Percentiles rank a stretch among this genome's conserved stretches.
These are phyloP conservation scores for Zoroaster sp. DNA, from an alignment of 53 echinoderm and acorn worm genomes.

Conservation along the genomic window DNA sequence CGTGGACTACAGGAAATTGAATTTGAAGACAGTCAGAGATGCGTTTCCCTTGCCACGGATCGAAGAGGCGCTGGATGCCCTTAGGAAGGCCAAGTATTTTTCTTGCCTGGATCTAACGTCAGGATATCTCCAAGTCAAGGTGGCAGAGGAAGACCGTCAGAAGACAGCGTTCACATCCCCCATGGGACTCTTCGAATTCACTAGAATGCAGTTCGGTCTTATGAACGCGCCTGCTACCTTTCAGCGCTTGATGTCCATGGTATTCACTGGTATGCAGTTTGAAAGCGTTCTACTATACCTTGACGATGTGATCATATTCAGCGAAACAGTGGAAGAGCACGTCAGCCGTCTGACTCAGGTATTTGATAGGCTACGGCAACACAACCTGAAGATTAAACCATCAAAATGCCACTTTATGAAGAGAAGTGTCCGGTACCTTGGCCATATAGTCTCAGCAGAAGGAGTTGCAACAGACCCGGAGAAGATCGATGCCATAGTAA, in stretches of 20 bases:
- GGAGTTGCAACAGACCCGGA: conserved; percentile 30
- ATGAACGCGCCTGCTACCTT: conserved; percentile 38
- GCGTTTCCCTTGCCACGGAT: conserved; percentile 42
- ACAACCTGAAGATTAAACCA: conserved; percentile 24
- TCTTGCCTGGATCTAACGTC: conserved; percentile 31
- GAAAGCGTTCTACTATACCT: conserved; percentile 13
- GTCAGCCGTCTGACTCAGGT: not conserved
- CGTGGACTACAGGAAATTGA: conserved; percentile 27
- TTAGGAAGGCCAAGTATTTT: not conserved
- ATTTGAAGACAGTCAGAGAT: conserved; percentile 29
- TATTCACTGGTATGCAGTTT: conserved; percentile 1
- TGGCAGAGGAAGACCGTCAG: not conserved
- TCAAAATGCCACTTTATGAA: conserved; percentile 24
- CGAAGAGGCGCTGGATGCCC: conserved; percentile 9
- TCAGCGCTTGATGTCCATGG: conserved; percentile 33
- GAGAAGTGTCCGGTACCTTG: conserved; percentile 25
- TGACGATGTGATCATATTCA: conserved; percentile 18
- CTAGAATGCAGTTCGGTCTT: conserved; percentile 30
- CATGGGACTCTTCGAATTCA: conserved; percentile 37
- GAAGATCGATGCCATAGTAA: not conserved
- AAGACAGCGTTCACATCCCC: conserved; percentile 45
- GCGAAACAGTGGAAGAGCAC: conserved; percentile 19
- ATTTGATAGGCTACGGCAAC: conserved; percentile 6
- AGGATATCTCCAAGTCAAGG: conserved; percentile 35
- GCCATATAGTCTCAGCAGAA: conserved; percentile 18